phyloP scores from a whole-genome alignment of 2,888 invertebrate genomes.

The Pachycephus smyrnensis region DNA sequence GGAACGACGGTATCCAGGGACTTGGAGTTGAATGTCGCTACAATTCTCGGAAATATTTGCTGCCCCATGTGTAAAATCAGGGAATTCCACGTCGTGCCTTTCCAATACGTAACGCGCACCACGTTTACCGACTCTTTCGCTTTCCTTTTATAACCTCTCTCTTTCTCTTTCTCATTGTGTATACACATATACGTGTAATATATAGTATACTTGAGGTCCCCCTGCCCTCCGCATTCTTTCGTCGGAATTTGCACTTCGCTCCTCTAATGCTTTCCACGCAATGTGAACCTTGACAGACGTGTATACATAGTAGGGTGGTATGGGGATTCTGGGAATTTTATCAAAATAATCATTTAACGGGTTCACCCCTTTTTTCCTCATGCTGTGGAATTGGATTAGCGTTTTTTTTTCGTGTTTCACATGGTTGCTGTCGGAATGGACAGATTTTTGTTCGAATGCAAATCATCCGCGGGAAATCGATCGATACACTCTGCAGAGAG shows the following conservation, averaged over 20 bases:
- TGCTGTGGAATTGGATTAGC: not conserved
- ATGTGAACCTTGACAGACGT: not conserved
- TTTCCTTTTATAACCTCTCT: constrained; percentile 14
- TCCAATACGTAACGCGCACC: constrained; percentile 42
- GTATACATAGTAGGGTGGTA: not conserved
- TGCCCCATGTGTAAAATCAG: constrained; percentile 41
- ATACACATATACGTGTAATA: not conserved
- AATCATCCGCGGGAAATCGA: not conserved
- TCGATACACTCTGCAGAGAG: not conserved
- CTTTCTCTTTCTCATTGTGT: constrained; percentile 6
- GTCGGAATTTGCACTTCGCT: constrained; percentile 42
- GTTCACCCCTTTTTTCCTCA: not conserved
- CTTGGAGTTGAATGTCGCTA: constrained; percentile 13
- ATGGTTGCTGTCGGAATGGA: not conserved
- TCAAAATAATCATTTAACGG: not conserved
- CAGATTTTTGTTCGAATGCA: not conserved
- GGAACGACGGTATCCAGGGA: not conserved
- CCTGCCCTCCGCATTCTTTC: constrained; percentile 36
- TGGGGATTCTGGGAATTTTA: not conserved
- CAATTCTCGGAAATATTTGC: constrained; percentile 41
- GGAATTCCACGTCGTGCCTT: constrained; percentile 43
- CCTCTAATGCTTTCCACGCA: constrained; percentile 29
- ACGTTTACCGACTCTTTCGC: constrained; percentile 12
- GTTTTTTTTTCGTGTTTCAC: no score
- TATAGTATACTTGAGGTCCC: not conserved